A percentile compares a stretch with the other conserved stretches of the same genome.
Conservation (phyloP, 2,113 vertebrate genomes). For the Mormyrus lacerda region DNA sequence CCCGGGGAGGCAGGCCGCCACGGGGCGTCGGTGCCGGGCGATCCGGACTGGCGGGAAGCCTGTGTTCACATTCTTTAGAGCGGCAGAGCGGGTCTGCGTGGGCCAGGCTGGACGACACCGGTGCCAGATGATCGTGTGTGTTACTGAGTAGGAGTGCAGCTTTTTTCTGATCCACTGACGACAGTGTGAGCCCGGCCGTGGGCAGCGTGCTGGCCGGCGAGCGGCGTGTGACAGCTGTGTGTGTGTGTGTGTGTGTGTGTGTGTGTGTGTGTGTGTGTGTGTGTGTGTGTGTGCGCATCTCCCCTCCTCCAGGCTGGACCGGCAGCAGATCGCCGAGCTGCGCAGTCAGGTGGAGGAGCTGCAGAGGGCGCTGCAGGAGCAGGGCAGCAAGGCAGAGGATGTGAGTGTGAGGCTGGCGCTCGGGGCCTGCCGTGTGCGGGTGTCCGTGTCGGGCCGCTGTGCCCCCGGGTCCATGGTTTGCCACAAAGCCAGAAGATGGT, state of each 20-base stretch:
- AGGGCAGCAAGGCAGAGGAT: constrained; percentile 71
- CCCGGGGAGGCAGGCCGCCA: background rate
- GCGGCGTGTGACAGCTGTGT: constrained; percentile 14
- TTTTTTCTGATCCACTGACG: background rate
- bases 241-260: background rate
- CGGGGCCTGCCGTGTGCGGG: background rate
- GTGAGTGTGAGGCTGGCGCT: constrained; percentile 58
- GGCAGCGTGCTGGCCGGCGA: background rate
- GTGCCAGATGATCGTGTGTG: constrained; percentile 45
- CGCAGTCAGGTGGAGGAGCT: constrained; percentile 72
- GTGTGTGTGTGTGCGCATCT: background rate
- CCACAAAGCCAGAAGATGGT: background rate
- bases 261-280: constrained; percentile 14
- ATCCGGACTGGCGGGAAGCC: background rate
- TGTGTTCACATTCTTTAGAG: constrained; percentile 7
- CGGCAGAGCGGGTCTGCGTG: constrained; percentile 34
- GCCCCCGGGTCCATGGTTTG: no score
- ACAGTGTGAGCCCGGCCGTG: background rate
- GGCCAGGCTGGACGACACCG: constrained; percentile 45
- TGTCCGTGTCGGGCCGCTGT: background rate
- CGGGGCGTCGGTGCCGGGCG: background rate
- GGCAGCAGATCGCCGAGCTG: constrained; percentile 76
- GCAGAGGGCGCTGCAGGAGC: constrained; percentile 73
- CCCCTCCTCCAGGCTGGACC: constrained; percentile 60
- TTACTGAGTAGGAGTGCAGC: constrained; percentile 25